These are phyloP conservation scores for Steromphala cineraria DNA, from an alignment of 2,888 invertebrate genomes.

Conservation along the genomic window DNA sequence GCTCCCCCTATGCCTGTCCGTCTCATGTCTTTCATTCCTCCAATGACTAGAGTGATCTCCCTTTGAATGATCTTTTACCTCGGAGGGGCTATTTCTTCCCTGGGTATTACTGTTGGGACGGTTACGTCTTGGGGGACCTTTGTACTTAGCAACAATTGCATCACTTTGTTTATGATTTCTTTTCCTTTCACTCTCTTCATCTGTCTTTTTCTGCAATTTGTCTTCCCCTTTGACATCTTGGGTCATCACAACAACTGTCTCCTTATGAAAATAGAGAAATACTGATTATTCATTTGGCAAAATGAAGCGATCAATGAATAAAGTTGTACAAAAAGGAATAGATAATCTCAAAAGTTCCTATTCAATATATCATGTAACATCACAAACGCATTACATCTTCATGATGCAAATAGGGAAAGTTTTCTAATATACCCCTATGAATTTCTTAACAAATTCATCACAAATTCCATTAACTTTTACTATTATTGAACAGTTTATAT, in stretches of 20 bases:
- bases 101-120: slow-evolving; percentile 9
- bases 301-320: no score
- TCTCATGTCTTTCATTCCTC: slow-evolving; percentile 1
- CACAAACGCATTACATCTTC: no score
- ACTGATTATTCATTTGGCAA: neutral
- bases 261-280: neutral
- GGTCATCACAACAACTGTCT: slow-evolving; percentile 12
- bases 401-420: no score
- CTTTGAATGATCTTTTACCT: neutral
- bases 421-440: no score
- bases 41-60: neutral
- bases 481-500: no score
- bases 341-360: no score
- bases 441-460: no score
- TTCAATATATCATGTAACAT: no score
- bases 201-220: neutral
- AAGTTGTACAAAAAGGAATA: no score
- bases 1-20: neutral
- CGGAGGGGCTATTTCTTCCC: neutral
- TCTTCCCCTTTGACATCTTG: neutral
- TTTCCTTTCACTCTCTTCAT: neutral
- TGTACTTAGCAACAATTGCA: slow-evolving; percentile 6
- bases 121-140: neutral
- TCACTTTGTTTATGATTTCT: neutral
- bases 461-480: no score